A percentile compares a stretch with the other conserved stretches of the same genome.
Conservation (phyloP, 2,888 invertebrate species). For the Drosophila differens region DNA sequence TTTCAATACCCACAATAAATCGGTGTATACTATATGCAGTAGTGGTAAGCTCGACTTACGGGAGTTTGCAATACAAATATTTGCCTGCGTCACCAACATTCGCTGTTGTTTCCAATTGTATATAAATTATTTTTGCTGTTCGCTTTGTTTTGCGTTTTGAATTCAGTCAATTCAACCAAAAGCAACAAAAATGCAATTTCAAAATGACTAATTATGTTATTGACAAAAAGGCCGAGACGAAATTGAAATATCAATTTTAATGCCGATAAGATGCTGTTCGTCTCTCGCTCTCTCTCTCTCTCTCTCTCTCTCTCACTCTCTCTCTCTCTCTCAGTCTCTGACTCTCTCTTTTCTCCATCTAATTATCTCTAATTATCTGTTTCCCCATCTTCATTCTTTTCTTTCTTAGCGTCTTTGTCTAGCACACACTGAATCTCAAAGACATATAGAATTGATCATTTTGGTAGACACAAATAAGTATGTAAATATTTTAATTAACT, state of each 20-base stretch:
- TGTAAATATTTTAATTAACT: slow-evolving; percentile 34
- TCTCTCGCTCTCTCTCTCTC: background rate
- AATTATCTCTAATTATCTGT: background rate
- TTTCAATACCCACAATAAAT: background rate
- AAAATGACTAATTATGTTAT: slow-evolving; percentile 11
- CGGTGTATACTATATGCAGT: background rate
- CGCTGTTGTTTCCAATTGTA: slow-evolving; percentile 26
- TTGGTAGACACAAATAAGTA: slow-evolving; percentile 25
- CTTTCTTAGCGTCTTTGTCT: slow-evolving; percentile 7
- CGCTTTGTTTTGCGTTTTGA: background rate
- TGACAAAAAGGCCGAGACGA: background rate
- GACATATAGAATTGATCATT: slow-evolving; percentile 6
- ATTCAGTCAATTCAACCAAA: slow-evolving; percentile 23
- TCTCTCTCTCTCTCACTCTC: background rate
- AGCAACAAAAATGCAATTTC: slow-evolving; percentile 18
- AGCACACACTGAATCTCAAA: slow-evolving; percentile 9
- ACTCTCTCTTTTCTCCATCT: background rate
- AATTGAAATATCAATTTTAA: slow-evolving; percentile 32
- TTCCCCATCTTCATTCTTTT: background rate
- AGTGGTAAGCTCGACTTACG: slow-evolving; percentile 14
- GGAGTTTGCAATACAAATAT: slow-evolving; percentile 15
- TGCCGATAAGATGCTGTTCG: slow-evolving; percentile 32
- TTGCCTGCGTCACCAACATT: slow-evolving; percentile 51
- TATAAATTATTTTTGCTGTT: slow-evolving; percentile 11
- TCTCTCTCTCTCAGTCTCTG: background rate